Conservation (phyloP, 2,113 vertebrate genomes). For the Pachyramphus minor region DNA sequence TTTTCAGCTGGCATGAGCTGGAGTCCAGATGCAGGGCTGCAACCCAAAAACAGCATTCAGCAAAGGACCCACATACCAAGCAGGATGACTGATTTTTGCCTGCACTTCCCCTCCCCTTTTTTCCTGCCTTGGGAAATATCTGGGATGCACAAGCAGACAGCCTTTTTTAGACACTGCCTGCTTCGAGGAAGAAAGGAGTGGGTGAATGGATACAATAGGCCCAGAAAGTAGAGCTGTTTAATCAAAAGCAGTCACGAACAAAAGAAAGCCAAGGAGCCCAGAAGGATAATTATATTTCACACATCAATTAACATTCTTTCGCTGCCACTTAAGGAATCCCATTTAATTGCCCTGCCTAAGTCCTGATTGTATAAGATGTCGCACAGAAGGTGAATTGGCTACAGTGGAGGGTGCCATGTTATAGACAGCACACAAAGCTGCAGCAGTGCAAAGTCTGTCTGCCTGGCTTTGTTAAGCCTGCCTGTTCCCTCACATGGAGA, state of each 20-base stretch:
- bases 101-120: slow-evolving; percentile 16
- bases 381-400: slow-evolving; percentile 27
- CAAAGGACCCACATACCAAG: slow-evolving; percentile 63
- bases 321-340: slow-evolving; percentile 53
- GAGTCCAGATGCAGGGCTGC: slow-evolving; percentile 67
- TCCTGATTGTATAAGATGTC: not conserved
- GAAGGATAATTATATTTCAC: slow-evolving; percentile 63
- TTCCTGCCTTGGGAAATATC: slow-evolving; percentile 51
- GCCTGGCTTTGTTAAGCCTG: not conserved
- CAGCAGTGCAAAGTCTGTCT: not conserved
- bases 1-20: slow-evolving; percentile 62
- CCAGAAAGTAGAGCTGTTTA: slow-evolving; percentile 44
- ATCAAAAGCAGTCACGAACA: slow-evolving; percentile 60
- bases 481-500: not conserved
- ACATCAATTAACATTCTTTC: slow-evolving; percentile 66
- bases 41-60: slow-evolving; percentile 62
- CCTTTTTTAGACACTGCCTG: slow-evolving; percentile 16
- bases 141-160: slow-evolving; percentile 28
- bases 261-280: slow-evolving; percentile 55
- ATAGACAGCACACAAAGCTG: not conserved
- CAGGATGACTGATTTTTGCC: slow-evolving; percentile 55
- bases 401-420: not conserved
- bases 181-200: slow-evolving; percentile 38
- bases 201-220: slow-evolving; percentile 21
- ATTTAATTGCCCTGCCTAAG: slow-evolving; percentile 47